Percentiles rank a stretch among this genome's conserved stretches.
These are phyloP conservation scores for Spinibarbus caldwelli DNA, from an alignment of 2,797 vertebrate genomes.

Conservation along the genomic window DNA sequence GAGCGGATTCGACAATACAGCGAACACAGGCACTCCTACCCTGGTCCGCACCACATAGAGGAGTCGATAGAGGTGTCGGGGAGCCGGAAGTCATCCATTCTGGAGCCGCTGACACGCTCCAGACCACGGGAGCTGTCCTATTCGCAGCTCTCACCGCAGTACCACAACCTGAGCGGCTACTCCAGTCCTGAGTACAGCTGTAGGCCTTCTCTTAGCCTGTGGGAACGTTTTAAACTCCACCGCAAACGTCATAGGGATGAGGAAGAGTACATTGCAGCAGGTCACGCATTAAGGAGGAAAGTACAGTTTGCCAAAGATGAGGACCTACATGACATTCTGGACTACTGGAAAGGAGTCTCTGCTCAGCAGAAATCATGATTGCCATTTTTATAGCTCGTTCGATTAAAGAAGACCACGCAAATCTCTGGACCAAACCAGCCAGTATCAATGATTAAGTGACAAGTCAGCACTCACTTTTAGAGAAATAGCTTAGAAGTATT, in stretches of 20 bases:
- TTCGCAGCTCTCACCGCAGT: slow-evolving; percentile 93
- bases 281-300: slow-evolving; percentile 94
- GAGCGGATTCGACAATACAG: slow-evolving; percentile 92
- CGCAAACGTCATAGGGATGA: slow-evolving; percentile 92
- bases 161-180: slow-evolving; percentile 94
- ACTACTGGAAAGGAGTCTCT: slow-evolving; percentile 99
- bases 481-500: slow-evolving; percentile 59
- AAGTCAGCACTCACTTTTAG: slow-evolving; percentile 57
- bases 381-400: slow-evolving; percentile 46
- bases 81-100: slow-evolving; percentile 86
- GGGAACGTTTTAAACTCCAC: slow-evolving; percentile 95
- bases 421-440: slow-evolving; percentile 80
- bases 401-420: slow-evolving; percentile 40
- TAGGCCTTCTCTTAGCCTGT: slow-evolving; percentile 90
- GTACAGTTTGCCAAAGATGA: slow-evolving; percentile 99
- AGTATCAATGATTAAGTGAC: slow-evolving; percentile 58
- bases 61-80: slow-evolving; percentile 83
- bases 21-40: slow-evolving; percentile 96
- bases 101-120: slow-evolving; percentile 91
- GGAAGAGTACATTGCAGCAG: slow-evolving; percentile 93
- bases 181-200: slow-evolving; percentile 94
- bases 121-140: slow-evolving; percentile 92
- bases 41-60: slow-evolving; percentile 86
- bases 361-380: slow-evolving; percentile 98
- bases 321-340: slow-evolving; percentile 98